Conservation (phyloP, 2,113 vertebrate genomes). For the Zosterops lateralis region DNA sequence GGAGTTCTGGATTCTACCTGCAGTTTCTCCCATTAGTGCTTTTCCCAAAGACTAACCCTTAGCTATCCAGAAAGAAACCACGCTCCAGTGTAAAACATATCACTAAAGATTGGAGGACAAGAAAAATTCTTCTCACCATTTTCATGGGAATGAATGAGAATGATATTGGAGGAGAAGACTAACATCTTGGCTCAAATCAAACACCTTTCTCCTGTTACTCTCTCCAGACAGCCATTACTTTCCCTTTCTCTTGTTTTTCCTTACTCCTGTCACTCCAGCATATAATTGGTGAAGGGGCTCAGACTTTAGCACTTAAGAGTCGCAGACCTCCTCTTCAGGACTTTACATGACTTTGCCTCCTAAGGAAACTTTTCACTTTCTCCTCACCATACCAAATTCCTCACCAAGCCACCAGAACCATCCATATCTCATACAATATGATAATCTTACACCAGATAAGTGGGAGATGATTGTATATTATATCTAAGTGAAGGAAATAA, state of each 20-base stretch:
- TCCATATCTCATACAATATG: background rate
- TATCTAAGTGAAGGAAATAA: background rate
- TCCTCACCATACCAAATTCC: background rate
- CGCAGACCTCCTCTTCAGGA: background rate
- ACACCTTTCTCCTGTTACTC: background rate
- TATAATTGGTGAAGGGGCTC: background rate
- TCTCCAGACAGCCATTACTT: background rate
- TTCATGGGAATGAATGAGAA: background rate
- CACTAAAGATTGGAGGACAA: background rate
- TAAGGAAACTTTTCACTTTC: background rate
- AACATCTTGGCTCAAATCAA: background rate
- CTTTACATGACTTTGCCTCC: background rate
- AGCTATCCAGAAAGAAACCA: background rate
- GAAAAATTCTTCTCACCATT: background rate
- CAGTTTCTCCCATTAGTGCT: background rate
- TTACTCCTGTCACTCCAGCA: background rate
- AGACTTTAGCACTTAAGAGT: background rate
- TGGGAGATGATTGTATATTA: rapidly evolving
- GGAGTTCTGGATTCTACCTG: background rate
- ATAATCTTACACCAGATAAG: background rate
- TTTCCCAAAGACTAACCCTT: background rate
- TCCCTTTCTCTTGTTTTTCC: background rate
- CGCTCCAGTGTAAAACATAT: background rate
- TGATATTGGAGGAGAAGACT: background rate
- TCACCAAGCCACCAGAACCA: background rate